phyloP scores from a whole-genome alignment of 2,113 vertebrate genomes.

The Hylia prasina region DNA sequence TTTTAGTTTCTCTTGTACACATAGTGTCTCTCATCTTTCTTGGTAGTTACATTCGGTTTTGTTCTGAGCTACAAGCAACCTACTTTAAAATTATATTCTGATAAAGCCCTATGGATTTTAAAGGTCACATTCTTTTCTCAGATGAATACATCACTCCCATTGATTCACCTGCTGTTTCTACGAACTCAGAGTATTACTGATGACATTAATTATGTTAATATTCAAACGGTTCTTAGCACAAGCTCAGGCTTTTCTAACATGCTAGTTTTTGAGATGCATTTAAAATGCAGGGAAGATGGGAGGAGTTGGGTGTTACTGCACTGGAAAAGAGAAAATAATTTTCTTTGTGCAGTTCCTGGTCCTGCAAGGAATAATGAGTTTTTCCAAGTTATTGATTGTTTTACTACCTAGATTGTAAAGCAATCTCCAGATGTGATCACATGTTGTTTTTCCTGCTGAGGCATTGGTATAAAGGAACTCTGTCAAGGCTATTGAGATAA shows the following conservation, averaged over 20 bases:
- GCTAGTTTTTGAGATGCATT: slow-evolving; percentile 14
- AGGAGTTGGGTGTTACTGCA: neutral
- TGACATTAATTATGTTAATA: slow-evolving; percentile 54
- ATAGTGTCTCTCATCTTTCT: neutral
- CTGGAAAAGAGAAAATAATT: neutral
- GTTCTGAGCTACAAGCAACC: neutral
- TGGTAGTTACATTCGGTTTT: neutral
- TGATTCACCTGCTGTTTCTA: slow-evolving; percentile 38
- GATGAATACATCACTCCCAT: neutral
- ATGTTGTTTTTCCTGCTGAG: neutral
- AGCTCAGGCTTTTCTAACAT: slow-evolving; percentile 21
- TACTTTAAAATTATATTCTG: neutral
- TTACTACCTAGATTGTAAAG: neutral
- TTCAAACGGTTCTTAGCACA: slow-evolving; percentile 34
- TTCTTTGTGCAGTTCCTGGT: neutral
- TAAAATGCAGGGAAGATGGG: neutral
- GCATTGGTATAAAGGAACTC: neutral
- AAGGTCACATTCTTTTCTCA: slow-evolving; percentile 15
- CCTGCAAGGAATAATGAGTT: neutral
- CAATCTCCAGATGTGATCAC: neutral
- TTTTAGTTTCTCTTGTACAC: neutral
- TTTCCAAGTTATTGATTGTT: slow-evolving; percentile 27
- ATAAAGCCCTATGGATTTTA: slow-evolving; percentile 20
- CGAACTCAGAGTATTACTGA: slow-evolving; percentile 29
- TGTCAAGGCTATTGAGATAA: neutral